A percentile compares a stretch with the other conserved stretches of the same genome.
These are phyloP conservation scores for Choloepus didactylus DNA, from an alignment of 2,797 vertebrate species.

Conservation along the genomic window DNA sequence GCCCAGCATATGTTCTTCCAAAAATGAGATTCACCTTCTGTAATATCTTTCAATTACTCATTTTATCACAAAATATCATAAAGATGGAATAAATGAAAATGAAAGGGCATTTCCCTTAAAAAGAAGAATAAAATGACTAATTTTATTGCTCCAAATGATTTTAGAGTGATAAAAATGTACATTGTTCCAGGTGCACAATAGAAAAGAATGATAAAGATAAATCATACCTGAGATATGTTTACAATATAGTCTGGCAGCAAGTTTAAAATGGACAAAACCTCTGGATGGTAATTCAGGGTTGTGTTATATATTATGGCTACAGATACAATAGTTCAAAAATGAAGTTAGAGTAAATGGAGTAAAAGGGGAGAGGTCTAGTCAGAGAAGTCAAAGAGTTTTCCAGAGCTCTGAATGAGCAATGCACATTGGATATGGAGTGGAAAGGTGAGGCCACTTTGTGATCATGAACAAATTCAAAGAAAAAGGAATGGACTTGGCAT, in stretches of 20 bases:
- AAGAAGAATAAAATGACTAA: neutral
- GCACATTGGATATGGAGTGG: neutral
- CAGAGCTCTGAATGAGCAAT: neutral
- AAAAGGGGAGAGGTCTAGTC: neutral
- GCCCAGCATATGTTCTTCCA: neutral
- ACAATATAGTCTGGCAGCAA: neutral
- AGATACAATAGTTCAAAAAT: neutral
- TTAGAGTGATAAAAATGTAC: slow-evolving; percentile 22
- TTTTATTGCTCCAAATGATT: slow-evolving; percentile 16
- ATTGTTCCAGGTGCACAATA: neutral
- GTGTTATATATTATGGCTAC: neutral
- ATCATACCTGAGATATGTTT: neutral
- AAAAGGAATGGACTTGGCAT: neutral
- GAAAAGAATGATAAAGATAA: neutral
- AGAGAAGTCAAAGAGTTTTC: neutral
- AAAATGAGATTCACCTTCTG: neutral
- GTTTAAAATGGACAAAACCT: neutral
- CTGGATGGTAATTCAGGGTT: neutral
- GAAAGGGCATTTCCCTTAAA: neutral
- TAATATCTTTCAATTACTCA: neutral
- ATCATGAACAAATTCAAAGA: neutral
- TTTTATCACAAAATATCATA: neutral
- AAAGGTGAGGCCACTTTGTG: neutral
- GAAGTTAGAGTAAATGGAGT: neutral
- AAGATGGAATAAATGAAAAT: neutral